phyloP scores from a whole-genome alignment of 2,888 invertebrate species.

The Cerceris ruficornis region DNA sequence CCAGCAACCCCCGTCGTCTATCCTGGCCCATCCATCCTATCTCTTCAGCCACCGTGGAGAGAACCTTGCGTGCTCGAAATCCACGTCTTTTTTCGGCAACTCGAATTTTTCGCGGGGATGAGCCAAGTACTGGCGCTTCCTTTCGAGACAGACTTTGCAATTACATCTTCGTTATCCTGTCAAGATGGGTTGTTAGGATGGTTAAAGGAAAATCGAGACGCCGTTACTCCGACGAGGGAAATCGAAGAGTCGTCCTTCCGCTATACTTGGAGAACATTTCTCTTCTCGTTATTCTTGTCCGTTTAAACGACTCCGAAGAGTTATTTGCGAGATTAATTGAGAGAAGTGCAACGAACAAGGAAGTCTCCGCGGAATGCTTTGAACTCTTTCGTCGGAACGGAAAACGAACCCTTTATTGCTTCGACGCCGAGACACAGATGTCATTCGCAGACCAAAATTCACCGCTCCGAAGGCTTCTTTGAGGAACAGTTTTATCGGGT shows the following conservation, averaged over 20 bases:
- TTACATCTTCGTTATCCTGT: conserved; percentile 31
- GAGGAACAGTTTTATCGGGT: conserved; percentile 14
- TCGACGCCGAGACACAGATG: neutral
- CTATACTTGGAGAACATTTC: too few relatives aligned
- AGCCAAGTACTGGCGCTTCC: neutral
- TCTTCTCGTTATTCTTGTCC: too few relatives aligned
- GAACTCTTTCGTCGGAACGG: too few relatives aligned
- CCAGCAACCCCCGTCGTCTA: conserved; percentile 21
- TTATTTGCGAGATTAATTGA: neutral
- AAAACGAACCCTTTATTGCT: neutral
- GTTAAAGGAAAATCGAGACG: neutral
- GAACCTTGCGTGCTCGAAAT: conserved; percentile 15
- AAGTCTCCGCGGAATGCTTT: neutral
- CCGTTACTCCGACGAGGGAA: neutral
- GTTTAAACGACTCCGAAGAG: neutral
- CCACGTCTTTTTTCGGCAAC: conserved; percentile 42
- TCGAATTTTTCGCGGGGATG: conserved; percentile 46
- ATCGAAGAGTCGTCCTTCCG: too few relatives aligned
- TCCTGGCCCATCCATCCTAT: conserved; percentile 29
- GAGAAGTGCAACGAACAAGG: neutral
- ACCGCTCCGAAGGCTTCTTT: neutral
- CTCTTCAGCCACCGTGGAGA: conserved; percentile 41
- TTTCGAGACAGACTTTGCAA: conserved; percentile 10
- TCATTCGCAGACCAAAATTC: conserved; percentile 1
- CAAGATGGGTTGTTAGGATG: neutral